phyloP scores from a whole-genome alignment of 1,140 invertebrate genomes.

The Aradophagus sp. region DNA sequence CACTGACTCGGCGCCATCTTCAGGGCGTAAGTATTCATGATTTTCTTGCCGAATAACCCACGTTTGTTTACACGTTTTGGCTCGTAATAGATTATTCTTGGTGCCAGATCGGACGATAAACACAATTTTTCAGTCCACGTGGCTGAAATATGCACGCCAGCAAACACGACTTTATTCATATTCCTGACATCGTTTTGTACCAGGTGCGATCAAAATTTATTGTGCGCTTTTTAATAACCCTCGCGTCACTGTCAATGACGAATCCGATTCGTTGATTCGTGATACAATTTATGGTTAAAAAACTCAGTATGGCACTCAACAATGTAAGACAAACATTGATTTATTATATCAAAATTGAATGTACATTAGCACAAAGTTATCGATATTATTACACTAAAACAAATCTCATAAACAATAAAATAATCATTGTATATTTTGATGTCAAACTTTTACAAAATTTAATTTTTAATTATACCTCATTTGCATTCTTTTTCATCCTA shows the following conservation, averaged over 20 bases:
- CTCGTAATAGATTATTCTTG: constrained; percentile 54
- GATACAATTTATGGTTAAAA: too few species aligned
- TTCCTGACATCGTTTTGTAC: constrained; percentile 49
- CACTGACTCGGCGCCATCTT: constrained; percentile 24
- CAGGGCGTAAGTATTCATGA: constrained; percentile 64
- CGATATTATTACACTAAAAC: too few species aligned
- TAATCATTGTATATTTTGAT: too few species aligned
- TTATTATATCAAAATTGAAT: too few species aligned
- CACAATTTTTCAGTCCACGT: constrained; percentile 51
- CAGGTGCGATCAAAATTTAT: constrained; percentile 57
- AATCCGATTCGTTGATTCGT: constrained; percentile 19
- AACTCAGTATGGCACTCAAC: too few species aligned
- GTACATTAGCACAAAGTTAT: too few species aligned
- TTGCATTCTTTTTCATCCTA: too few species aligned
- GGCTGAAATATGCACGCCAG: constrained; percentile 44
- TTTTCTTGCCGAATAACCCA: constrained; percentile 22
- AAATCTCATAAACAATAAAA: too few species aligned
- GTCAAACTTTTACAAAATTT: too few species aligned
- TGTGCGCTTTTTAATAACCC: constrained; percentile 39
- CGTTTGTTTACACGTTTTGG: constrained; percentile 54
- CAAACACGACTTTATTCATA: constrained; percentile 56
- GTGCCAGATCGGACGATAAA: constrained; percentile 54
- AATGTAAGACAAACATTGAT: too few species aligned
- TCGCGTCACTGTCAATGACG: constrained; percentile 40
- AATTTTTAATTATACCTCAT: too few species aligned